A percentile compares a stretch with the other conserved stretches of the same genome.
phyloP scores from a whole-genome alignment of 2,888 invertebrate species.

The Hirtodrosophila duncani region DNA sequence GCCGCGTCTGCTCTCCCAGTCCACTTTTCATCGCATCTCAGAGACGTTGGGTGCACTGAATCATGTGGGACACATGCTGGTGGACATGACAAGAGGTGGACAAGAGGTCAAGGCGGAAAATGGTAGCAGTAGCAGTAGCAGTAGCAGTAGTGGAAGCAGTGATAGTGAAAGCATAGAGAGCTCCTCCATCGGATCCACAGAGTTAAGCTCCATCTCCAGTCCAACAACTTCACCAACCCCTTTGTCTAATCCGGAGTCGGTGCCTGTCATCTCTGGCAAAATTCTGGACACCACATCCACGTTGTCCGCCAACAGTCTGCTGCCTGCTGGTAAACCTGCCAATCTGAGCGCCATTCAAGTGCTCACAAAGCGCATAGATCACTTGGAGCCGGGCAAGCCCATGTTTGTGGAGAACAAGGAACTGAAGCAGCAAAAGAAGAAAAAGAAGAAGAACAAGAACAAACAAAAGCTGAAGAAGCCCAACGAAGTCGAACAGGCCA shows the following conservation, averaged over 20 bases:
- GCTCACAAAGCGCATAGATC: slow-evolving; percentile 64
- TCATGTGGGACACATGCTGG: slow-evolving; percentile 90
- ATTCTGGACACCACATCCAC: slow-evolving; percentile 45
- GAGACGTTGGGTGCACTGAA: slow-evolving; percentile 88
- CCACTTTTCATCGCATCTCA: slow-evolving; percentile 82
- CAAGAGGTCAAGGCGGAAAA: slow-evolving; percentile 57
- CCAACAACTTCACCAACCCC: neutral
- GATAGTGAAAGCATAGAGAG: slow-evolving; percentile 23
- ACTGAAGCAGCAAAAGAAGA: slow-evolving; percentile 71
- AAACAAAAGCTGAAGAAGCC: slow-evolving; percentile 74
- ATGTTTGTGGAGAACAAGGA: slow-evolving; percentile 76
- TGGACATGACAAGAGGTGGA: slow-evolving; percentile 85
- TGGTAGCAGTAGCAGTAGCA: slow-evolving; percentile 4
- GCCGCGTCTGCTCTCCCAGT: slow-evolving; percentile 81
- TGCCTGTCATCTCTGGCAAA: slow-evolving; percentile 48
- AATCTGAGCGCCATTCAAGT: slow-evolving; percentile 49
- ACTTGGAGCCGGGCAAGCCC: slow-evolving; percentile 50
- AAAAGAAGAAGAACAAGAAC: slow-evolving; percentile 74
- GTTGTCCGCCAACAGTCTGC: slow-evolving; percentile 54
- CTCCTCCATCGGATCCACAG: slow-evolving; percentile 16
- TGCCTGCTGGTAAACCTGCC: slow-evolving; percentile 51
- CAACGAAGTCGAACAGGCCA: slow-evolving; percentile 35
- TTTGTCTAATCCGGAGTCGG: slow-evolving; percentile 19
- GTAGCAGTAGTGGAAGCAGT: neutral
- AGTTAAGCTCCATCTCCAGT: neutral